Conservation (phyloP, 2,113 vertebrate species). For the Anthoscopus minutus region DNA sequence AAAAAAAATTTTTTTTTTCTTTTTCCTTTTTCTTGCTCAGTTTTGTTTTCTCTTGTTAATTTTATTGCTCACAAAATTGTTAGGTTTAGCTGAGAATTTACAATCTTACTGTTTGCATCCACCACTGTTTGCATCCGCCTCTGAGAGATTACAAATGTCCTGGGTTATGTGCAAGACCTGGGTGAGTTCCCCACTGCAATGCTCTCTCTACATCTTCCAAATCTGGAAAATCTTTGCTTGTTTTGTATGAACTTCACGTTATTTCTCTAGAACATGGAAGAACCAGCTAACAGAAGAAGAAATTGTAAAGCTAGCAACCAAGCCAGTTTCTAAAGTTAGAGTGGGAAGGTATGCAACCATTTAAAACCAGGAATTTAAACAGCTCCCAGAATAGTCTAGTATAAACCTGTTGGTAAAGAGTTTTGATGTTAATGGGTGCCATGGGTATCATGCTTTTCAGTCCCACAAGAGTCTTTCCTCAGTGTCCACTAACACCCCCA, state of each 20-base stretch:
- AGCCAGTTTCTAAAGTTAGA: neutral
- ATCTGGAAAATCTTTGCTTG: neutral
- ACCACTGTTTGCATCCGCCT: accelerated
- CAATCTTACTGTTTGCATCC: neutral
- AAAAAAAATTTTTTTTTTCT: neutral
- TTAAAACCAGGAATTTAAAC: neutral
- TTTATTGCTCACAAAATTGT: neutral
- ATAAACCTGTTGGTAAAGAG: neutral
- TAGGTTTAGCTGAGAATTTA: neutral
- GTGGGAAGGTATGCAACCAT: neutral
- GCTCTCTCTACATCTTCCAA: neutral
- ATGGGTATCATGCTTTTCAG: neutral
- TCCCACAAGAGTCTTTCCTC: neutral
- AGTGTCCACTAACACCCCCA: neutral
- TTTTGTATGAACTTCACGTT: neutral
- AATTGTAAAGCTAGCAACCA: neutral
- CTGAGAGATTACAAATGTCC: neutral
- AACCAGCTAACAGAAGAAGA: neutral
- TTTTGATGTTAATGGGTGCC: neutral
- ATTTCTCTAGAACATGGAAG: neutral
- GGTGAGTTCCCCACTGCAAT: neutral
- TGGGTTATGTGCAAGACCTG: neutral
- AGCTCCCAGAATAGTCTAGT: neutral
- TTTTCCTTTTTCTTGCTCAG: neutral
- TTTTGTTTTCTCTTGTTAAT: neutral